Conservation (phyloP, 2,888 invertebrate genomes). For the Hemithea aestivaria region DNA sequence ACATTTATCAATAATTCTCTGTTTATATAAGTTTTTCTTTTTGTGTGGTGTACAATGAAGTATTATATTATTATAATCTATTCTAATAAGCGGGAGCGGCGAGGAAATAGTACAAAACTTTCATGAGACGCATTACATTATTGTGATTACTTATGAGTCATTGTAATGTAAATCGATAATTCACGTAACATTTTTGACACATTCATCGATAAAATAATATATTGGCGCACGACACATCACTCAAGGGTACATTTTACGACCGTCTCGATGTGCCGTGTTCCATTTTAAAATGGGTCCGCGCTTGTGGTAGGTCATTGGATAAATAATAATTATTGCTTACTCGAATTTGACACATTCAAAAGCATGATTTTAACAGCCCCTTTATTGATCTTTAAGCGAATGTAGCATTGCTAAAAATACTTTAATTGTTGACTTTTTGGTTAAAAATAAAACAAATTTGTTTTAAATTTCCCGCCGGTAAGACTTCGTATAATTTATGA, state of each 20-base stretch:
- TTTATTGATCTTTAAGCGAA: conserved; percentile 7
- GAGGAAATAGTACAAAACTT: too few relatives aligned
- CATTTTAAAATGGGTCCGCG: conserved; percentile 68
- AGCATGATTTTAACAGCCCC: conserved; percentile 12
- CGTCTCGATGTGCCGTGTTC: conserved; percentile 63
- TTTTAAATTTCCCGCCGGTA: conserved; percentile 45
- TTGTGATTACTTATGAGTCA: too few relatives aligned
- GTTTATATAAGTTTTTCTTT: conserved; percentile 1
- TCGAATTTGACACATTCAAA: conserved; percentile 12
- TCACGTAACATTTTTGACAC: too few relatives aligned
- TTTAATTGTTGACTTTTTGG: too few relatives aligned
- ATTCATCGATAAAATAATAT: conserved; percentile 20
- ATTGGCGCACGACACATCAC: conserved; percentile 39
- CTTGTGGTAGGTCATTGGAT: conserved; percentile 71
- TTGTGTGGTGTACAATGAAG: background rate
- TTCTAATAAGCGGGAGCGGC: too few relatives aligned
- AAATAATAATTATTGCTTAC: conserved; percentile 32
- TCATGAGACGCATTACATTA: too few relatives aligned
- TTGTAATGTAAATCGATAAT: too few relatives aligned
- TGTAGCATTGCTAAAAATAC: background rate
- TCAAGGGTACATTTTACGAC: conserved; percentile 61
- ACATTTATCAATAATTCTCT: too few relatives aligned
- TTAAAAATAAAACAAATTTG: conserved; percentile 24
- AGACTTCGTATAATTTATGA: conserved; percentile 72
- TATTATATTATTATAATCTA: too few relatives aligned